Base-by-base conservation (phyloP, 2,797 vertebrate genomes). In the Pristis pectinata region DNA sequence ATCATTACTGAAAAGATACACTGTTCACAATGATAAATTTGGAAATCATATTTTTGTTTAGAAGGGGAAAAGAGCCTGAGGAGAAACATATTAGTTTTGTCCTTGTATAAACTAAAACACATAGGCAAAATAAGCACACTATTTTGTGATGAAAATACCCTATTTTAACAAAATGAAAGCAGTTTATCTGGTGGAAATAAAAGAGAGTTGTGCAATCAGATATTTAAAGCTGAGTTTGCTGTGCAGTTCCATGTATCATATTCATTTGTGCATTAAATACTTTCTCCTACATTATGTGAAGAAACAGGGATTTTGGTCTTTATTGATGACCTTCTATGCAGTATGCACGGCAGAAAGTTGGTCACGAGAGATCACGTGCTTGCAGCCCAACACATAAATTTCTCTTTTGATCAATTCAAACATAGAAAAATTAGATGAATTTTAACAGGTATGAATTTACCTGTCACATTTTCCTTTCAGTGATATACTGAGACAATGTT, bases 151-250 rank as follows among this genome's bases (percentile, higher is more conserved):
- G 37, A 19, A 80, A 80, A 80, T 19, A 41, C n/a, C n/a, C 15
- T 17, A 37, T 80, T 49, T 49, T n/a, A 77, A 77, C 74, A 77
- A 77, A 77, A 77, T 77, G 67, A 34, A 41, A 19, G 77, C 9
- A 11, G 37, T 41, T 80, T 41, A 80, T 17, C 80, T 37, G 37
- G 17, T 80, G 77, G 77, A 80, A 80, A 15, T 64, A 80, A 79
- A 70, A 37, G 37, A n/a, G 37, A 41, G 3, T 80, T 13, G 37
- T 41, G 77, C 74, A 80, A 80, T 15, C 77, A 80, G 34, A 80
- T 76, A 11, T 80, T 80, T 80, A 80, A 80, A 80, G 37, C 41
- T 80, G 77, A 80, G 37, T 80, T 77, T 80, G 77, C n/a, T 80
- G n/a, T 77, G n/a, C 76, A 37, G 13, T 13, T 77, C 49, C 76